phyloP scores from a whole-genome alignment of 2,888 invertebrate species.

The Acrobasis consociella region DNA sequence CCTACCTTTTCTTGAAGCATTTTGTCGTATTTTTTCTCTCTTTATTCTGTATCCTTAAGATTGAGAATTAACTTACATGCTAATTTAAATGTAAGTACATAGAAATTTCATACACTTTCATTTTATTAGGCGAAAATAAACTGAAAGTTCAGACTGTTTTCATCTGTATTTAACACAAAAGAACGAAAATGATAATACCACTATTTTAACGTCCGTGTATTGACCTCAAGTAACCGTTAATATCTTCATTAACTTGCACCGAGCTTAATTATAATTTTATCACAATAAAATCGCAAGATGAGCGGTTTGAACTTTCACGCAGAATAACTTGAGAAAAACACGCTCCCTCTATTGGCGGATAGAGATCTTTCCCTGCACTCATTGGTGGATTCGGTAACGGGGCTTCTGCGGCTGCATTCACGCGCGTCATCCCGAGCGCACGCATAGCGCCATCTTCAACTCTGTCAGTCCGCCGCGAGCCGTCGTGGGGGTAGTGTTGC shows the following conservation, averaged over 20 bases:
- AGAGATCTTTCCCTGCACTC: slow-evolving; percentile 32
- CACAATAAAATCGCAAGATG: slow-evolving; percentile 44
- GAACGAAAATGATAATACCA: background rate
- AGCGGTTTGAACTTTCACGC: slow-evolving; percentile 69
- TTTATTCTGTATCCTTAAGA: too few relatives aligned
- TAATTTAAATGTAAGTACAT: too few relatives aligned
- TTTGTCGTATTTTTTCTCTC: too few relatives aligned
- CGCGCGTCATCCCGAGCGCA: slow-evolving; percentile 57
- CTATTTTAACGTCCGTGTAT: slow-evolving; percentile 10
- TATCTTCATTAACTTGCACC: slow-evolving; percentile 39
- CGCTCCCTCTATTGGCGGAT: slow-evolving; percentile 48
- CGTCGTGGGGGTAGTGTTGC: slow-evolving; percentile 61
- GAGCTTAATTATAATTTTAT: slow-evolving; percentile 37
- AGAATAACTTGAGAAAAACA: slow-evolving; percentile 42
- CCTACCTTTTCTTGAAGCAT: too few relatives aligned
- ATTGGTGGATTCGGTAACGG: slow-evolving; percentile 62
- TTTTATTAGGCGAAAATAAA: too few relatives aligned
- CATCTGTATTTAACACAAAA: background rate
- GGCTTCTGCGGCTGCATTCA: slow-evolving; percentile 61
- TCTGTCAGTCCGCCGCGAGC: slow-evolving; percentile 75
- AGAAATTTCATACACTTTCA: too few relatives aligned
- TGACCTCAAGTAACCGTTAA: slow-evolving; percentile 36
- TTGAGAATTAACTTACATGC: too few relatives aligned
- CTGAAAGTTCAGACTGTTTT: too few relatives aligned
- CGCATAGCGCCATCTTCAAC: slow-evolving; percentile 67